Base-by-base conservation (phyloP, 2,113 vertebrate genomes). In the Pyxicephalus adspersus region DNA sequence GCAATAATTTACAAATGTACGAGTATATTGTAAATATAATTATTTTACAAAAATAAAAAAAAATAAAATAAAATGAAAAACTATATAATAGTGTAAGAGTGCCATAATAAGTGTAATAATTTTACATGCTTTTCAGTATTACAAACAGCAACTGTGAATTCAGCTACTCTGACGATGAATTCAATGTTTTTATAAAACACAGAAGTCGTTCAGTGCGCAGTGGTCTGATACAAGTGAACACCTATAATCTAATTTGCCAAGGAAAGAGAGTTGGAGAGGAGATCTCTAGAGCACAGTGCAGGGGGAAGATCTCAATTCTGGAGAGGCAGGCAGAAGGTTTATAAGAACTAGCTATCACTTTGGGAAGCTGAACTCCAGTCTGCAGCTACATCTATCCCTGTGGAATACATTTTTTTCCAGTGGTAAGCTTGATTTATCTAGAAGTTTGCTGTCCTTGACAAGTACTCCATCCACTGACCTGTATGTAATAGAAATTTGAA, bases 161-260 rank as follows among this genome's bases (percentile, higher is more conserved):
- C 22, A 63, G 31, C 55, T 60, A 20, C 55, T 61, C 11, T 18
- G 3, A 64, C 28, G 63, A 60, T 63, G 18, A 64, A 64, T 51
- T 18, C 51, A 64, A 64, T 29, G 8, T 58, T 58, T 58, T n/a
- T 11, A 58, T 45, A 13, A 45, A 45, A 34, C 23, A 20, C 29
- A 19, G 72, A 75, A 61, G 45, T 75, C 45, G 60, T 52, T 64
- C 20, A 23, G 18, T 29, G 61, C 60, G 29, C 61, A 77, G 70
- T 58, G 80, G 80, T 34, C 66, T 66, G 22, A 75, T 66, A 28
- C 71, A 82, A 73, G 83, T 76, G 73, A 82, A 81, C 81, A 84
- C 83, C 83, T 84, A 84, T 82, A 76, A 82, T 83, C 63, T 77
- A 72, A 81, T 77, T 77, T 82, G 83, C 83, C 83, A 84, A 83